phyloP scores from a whole-genome alignment of 2,888 invertebrate species.

The Drosophila incognita region DNA sequence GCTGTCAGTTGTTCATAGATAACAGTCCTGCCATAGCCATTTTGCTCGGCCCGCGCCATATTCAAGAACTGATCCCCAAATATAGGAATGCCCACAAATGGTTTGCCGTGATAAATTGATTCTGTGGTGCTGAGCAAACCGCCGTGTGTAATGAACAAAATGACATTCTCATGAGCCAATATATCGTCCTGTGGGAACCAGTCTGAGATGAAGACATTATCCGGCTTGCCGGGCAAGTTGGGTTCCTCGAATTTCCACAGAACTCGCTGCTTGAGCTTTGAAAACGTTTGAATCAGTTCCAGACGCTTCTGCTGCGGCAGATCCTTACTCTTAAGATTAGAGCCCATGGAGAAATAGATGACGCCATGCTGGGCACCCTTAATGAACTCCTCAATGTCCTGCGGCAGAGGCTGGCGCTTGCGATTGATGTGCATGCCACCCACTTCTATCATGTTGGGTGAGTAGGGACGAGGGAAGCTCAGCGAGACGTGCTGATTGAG shows the following conservation, averaged over 20 bases:
- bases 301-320: constrained; percentile 73
- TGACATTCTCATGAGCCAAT: constrained; percentile 85
- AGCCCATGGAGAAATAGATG: constrained; percentile 86
- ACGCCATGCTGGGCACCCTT: constrained; percentile 85
- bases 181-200: constrained; percentile 86
- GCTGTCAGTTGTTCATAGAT: constrained; percentile 81
- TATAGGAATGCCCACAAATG: constrained; percentile 86
- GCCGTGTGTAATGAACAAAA: constrained; percentile 86
- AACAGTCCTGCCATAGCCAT: constrained; percentile 84
- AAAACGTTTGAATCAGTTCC: constrained; percentile 72
- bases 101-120: constrained; percentile 85
- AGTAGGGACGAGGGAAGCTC: constrained; percentile 82
- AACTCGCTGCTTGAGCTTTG: constrained; percentile 83
- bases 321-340: constrained; percentile 79
- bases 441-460: constrained; percentile 84
- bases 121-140: constrained; percentile 86
- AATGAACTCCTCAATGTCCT: constrained; percentile 83
- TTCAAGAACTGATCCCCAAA: constrained; percentile 86
- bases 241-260: constrained; percentile 85
- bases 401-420: constrained; percentile 75
- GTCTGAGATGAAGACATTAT: constrained; percentile 82
- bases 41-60: constrained; percentile 84
- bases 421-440: constrained; percentile 84
- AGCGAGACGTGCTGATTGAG: constrained; percentile 83
- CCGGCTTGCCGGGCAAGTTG: constrained; percentile 75